Evolutionary conservation across 2,888 invertebrate species (phyloP), one percentile per base, ranked within the genome.

Genomic region (Dione vanillae): DNA sequence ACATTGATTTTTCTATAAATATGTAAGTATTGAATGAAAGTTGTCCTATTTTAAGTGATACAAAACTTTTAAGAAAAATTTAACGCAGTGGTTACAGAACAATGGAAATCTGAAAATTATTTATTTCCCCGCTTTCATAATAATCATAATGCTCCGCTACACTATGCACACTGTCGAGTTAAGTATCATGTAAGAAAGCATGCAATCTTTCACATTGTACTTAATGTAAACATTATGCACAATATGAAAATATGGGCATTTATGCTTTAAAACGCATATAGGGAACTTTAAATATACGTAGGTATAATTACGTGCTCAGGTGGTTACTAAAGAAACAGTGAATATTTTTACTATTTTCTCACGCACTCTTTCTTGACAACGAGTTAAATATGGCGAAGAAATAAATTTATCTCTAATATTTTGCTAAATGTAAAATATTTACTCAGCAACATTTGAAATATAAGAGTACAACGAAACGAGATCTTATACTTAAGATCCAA

Each of bases 121-220:
- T 37, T 11, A 56, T 56, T 56, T 14, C 11, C 54, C n/a, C 37
- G 54, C 54, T 56, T 56, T 16, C 16, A 56, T 56, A 56, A 56
- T 37, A 37, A 37, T 37, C 54, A 56, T 16, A 56, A 16, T 16
- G 11, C 5, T 16, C 54, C 16, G 47, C 47, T 47, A 16, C 16
- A 16, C 16, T 37, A 35, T 54, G 35, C 14, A n/a, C 5, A 35
- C 9, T n/a, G 54, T 35, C 10, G 37, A 56, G 54, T 56, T 56
- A 54, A 54, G 16, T 56, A n/a, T 37, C 37, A 37, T 56, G 37
- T 37, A 37, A 16, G 16, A 35, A 52, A 52, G 35, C 52, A n/a
- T 14, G 2, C 54, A 56, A 56, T 37, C n/a, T 16, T 37, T 16
- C 9, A 6, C 37, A 37, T 56, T 37, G 54, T 37, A 37, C 16